These are phyloP conservation scores for Ichneumoninae sp. DNA, from an alignment of 2,888 invertebrate genomes.

Conservation along the genomic window DNA sequence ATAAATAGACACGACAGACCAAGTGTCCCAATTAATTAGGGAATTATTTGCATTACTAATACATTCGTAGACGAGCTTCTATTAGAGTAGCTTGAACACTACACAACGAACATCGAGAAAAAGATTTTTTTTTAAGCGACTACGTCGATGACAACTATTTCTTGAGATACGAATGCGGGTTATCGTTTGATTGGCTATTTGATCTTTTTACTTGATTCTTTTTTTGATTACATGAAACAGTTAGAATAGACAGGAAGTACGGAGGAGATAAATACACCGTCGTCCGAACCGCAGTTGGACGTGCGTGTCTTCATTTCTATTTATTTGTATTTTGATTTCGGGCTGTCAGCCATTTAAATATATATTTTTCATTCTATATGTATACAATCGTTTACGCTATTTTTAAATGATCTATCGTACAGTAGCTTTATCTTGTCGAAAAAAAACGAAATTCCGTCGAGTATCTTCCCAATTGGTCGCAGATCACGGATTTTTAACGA, in stretches of 20 bases:
- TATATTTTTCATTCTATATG: conserved; percentile 55
- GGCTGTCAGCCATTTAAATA: conserved; percentile 78
- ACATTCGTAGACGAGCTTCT: conserved; percentile 55
- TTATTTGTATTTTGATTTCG: conserved; percentile 79
- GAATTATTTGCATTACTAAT: conserved; percentile 54
- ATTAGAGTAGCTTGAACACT: conserved; percentile 41
- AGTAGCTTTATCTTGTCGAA: conserved; percentile 31
- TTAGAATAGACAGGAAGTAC: conserved; percentile 49
- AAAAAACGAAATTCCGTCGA: conserved; percentile 21
- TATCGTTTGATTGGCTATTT: conserved; percentile 63
- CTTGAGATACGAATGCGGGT: conserved; percentile 46
- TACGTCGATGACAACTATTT: conserved; percentile 39
- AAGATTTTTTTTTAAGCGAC: conserved; percentile 17
- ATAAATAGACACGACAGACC: conserved; percentile 23
- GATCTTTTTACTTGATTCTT: conserved; percentile 53
- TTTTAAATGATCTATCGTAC: conserved; percentile 50
- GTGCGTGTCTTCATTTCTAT: conserved; percentile 68
- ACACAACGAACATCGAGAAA: conserved; percentile 61
- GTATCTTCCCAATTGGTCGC: conserved; percentile 51
- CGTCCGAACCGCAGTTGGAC: conserved; percentile 67
- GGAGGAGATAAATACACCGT: conserved; percentile 35
- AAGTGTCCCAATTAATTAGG: conserved; percentile 34
- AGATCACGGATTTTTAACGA: conserved; percentile 40
- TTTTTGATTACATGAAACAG: conserved; percentile 62
- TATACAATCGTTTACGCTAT: conserved; percentile 48